These are phyloP conservation scores for Papilio dardanus DNA, from an alignment of 1,140 invertebrate species.

Conservation along the genomic window DNA sequence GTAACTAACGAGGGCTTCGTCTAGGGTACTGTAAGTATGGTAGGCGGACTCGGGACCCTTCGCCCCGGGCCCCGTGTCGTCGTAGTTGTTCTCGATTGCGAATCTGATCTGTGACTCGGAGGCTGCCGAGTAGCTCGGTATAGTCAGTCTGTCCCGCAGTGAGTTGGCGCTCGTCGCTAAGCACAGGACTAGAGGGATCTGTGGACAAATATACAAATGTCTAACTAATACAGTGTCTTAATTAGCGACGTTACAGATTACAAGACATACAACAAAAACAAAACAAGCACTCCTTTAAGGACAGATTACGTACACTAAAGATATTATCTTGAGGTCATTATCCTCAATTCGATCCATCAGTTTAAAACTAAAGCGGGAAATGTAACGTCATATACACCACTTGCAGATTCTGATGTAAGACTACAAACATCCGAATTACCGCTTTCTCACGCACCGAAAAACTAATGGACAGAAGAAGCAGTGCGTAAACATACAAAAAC, in stretches of 20 bases:
- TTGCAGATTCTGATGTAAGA: slow-evolving; percentile 20
- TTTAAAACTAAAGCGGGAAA: neutral
- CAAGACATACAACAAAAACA: neutral
- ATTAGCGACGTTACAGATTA: neutral
- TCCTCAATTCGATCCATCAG: neutral
- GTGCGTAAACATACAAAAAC: slow-evolving; percentile 8
- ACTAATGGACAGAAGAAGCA: neutral
- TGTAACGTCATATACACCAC: neutral
- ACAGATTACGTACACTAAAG: neutral
- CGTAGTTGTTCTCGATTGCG: slow-evolving; percentile 79
- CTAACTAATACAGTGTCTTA: neutral
- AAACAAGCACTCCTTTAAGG: neutral
- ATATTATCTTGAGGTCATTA: neutral
- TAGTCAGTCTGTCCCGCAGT: slow-evolving; percentile 18
- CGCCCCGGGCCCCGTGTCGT: slow-evolving; percentile 76
- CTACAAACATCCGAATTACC: slow-evolving; percentile 28
- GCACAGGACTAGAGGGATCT: slow-evolving; percentile 13
- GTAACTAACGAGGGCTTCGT: slow-evolving; percentile 68
- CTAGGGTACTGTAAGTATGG: slow-evolving; percentile 65
- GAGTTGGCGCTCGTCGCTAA: slow-evolving; percentile 29
- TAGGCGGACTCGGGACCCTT: slow-evolving; percentile 64
- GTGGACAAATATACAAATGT: neutral
- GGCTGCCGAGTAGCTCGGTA: slow-evolving; percentile 52
- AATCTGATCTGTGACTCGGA: slow-evolving; percentile 69
- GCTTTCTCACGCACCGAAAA: neutral